Percentiles rank a stretch among this genome's conserved stretches.
These are phyloP conservation scores for Asobara japonica DNA, from an alignment of 1,140 invertebrate species.

Conservation along the genomic window DNA sequence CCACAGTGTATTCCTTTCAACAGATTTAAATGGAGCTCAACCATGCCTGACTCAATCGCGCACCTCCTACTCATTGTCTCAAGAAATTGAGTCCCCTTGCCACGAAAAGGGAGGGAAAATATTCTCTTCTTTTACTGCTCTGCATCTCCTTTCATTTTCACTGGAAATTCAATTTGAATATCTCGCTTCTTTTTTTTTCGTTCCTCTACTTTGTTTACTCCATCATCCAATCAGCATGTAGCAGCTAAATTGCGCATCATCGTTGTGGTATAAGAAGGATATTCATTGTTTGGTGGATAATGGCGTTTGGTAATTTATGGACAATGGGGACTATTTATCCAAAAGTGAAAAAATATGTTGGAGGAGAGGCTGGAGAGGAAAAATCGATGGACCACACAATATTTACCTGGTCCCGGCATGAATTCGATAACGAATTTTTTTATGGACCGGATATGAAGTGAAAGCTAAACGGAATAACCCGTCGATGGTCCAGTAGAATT, in stretches of 20 bases:
- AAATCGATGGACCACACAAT: too few relatives aligned
- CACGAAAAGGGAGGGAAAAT: neutral
- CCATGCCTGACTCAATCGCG: constrained; percentile 23
- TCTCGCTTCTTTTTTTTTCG: neutral
- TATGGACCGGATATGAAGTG: too few relatives aligned
- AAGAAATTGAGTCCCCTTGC: neutral
- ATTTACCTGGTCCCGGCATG: too few relatives aligned
- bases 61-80: constrained; percentile 27
- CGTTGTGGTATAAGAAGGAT: constrained; percentile 17
- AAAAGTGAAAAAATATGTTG: too few relatives aligned
- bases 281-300: constrained; percentile 36
- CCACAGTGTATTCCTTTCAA: constrained; percentile 46
- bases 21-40: constrained; percentile 59
- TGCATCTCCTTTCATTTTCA: neutral
- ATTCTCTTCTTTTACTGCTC: neutral
- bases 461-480: too few relatives aligned
- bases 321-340: too few relatives aligned
- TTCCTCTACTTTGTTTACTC: neutral
- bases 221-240: neutral
- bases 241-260: neutral
- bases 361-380: too few relatives aligned
- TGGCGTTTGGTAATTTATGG: constrained; percentile 35
- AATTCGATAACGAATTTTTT: too few relatives aligned
- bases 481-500: too few relatives aligned
- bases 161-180: neutral